Evolutionary conservation across 2,797 vertebrate species (phyloP).

Genomic region (Tadarida brasiliensis): DNA sequence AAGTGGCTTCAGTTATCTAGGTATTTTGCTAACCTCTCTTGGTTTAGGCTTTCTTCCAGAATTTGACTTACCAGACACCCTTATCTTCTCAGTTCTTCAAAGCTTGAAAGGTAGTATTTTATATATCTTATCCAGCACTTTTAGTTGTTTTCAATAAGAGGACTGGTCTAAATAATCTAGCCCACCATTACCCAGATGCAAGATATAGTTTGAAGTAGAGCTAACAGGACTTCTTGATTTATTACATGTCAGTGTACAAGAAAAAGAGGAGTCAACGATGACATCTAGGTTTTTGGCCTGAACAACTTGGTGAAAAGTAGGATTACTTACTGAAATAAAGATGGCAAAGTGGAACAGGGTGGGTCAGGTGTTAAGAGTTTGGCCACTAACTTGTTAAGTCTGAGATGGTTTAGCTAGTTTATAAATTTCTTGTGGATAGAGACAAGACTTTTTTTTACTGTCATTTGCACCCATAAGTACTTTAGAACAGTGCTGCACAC

Average conservation of each 20-base stretch:
- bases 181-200: background rate
- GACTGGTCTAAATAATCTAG: background rate
- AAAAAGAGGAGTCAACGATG: background rate
- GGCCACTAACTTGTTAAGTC: background rate
- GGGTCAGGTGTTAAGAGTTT: background rate
- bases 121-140: background rate
- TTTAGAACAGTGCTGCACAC: background rate
- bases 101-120: background rate
- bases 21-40: background rate
- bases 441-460: background rate
- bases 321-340: conserved; percentile 30
- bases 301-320: background rate
- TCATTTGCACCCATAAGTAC: background rate
- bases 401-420: background rate
- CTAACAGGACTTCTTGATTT: background rate
- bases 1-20: background rate
- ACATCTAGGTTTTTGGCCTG: background rate
- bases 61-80: background rate
- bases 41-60: conserved; percentile 16
- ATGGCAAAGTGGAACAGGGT: background rate
- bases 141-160: conserved; percentile 28
- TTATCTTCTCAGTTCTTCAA: conserved; percentile 1
- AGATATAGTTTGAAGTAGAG: background rate
- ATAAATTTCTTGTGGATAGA: background rate
- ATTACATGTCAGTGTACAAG: background rate